Evolutionary conservation across 2,888 invertebrate genomes (phyloP).

Genomic region (Hirtodrosophila histrioides): DNA sequence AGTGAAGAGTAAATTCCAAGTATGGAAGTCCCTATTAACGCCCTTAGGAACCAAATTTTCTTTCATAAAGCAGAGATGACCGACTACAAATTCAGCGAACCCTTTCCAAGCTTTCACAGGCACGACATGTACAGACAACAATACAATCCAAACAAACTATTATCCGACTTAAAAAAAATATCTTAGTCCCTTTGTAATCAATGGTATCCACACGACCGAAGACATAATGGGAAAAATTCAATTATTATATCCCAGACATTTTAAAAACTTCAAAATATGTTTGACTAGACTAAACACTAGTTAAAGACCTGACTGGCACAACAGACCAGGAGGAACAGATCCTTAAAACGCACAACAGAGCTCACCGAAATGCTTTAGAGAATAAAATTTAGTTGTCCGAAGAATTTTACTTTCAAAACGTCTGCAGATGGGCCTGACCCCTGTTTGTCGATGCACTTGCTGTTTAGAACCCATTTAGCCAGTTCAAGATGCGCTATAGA

Average conservation of each 20-base stretch:
- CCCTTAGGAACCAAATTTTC: constrained; percentile 7
- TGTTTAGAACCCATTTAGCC: not conserved
- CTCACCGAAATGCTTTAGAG: too few species aligned
- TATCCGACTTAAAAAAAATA: too few species aligned
- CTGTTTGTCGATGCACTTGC: too few species aligned
- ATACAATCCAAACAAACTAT: too few species aligned
- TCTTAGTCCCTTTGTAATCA: too few species aligned
- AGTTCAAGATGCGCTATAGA: not conserved
- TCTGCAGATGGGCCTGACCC: not conserved
- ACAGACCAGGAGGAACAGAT: too few species aligned
- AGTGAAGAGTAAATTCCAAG: constrained; percentile 31
- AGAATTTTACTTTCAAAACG: not conserved
- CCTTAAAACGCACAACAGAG: too few species aligned
- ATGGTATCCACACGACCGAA: too few species aligned
- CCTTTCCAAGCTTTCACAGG: constrained; percentile 17
- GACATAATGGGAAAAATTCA: too few species aligned
- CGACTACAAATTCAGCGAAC: constrained; percentile 15
- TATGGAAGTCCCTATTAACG: constrained; percentile 43
- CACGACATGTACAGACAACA: not conserved
- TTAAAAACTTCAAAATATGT: not conserved
- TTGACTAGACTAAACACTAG: not conserved
- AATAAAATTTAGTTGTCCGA: too few species aligned
- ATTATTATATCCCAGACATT: too few species aligned
- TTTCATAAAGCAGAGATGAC: not conserved
- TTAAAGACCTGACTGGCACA: not conserved